Percentiles rank a stretch among this genome's conserved stretches.
Evolutionary conservation across 2,888 invertebrate species (phyloP).

Genomic region (Antitype chi): DNA sequence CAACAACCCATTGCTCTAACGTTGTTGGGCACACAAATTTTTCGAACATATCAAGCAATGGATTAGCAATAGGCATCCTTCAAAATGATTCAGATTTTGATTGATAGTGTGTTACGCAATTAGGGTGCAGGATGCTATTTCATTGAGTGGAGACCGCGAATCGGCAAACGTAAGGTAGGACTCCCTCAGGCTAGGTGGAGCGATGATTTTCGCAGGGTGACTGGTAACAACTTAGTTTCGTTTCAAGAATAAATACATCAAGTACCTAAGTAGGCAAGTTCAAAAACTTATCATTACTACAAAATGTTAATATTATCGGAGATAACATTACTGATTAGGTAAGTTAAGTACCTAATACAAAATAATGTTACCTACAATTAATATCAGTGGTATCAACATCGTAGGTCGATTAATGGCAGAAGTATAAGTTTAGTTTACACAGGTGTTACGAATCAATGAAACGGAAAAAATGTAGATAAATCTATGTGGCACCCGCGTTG

Average conservation of each 20-base stretch:
- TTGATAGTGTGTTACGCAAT: too few relatives aligned
- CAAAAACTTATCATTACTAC: background rate
- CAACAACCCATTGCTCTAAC: too few relatives aligned
- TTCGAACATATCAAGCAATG: too few relatives aligned
- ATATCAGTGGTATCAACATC: background rate
- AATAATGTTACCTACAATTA: conserved; percentile 1
- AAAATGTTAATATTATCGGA: background rate
- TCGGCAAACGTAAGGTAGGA: too few relatives aligned
- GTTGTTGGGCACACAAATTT: too few relatives aligned
- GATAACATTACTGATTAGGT: background rate
- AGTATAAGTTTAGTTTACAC: conserved; percentile 49
- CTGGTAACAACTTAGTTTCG: background rate
- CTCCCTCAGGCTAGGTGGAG: too few relatives aligned
- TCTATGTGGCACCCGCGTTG: conserved; percentile 66
- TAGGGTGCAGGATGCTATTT: too few relatives aligned
- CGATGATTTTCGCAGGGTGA: too few relatives aligned
- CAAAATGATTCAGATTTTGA: too few relatives aligned
- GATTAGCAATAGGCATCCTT: too few relatives aligned
- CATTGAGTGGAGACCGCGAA: too few relatives aligned
- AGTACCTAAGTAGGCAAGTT: background rate
- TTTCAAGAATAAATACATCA: conserved; percentile 1
- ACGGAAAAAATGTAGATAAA: conserved; percentile 39
- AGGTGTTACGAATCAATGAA: conserved; percentile 45
- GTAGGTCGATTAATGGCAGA: background rate
- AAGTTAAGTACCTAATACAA: background rate